Base-by-base conservation (phyloP, 1,140 invertebrate genomes). In the Drosophila busckii region DNA sequence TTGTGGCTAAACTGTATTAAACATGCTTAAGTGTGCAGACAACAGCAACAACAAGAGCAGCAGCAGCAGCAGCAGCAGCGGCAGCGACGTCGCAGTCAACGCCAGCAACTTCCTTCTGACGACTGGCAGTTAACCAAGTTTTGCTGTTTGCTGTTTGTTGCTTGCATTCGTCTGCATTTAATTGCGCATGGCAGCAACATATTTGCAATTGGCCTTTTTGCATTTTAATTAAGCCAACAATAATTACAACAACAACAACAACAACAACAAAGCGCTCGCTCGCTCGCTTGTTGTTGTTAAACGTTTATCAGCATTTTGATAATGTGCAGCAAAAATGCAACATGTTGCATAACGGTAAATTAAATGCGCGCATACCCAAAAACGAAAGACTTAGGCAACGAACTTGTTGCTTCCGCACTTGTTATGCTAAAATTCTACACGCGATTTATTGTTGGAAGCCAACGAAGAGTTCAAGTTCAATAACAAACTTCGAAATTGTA, bases 1-100 rank as follows among this genome's bases (percentile, higher is more conserved):
- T 85, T 84, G 76, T 83, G 83, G 83, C 83, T 85, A 85, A 85
- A 85, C 70, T 85, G 83, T 82, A 80, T 85, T 85, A 85, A 85
- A 85, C 83, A 85, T 83, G 83, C 76, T 78, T 85, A 85, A 85
- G 73, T 85, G 83, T 69, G 82, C 82, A 85, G 67, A 44, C 61
- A 62, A 53, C 31, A 45, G 15, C 46, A 53, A 22, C 49, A 54
- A n/a, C 38, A 54, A 4, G 31, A 55, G 2, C 23, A 37, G 8
- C 31, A 35, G 16, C 32, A 13, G 12, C 35, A 23, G 9, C 46
- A 28, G 25, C 13, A 42, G 12, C 25, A 29, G 29, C 35, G 7
- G 16, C 50, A n/a, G n/a, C n/a, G n/a, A n/a, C n/a, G n/a, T n/a
- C n/a, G n/a, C n/a, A n/a, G n/a, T n/a, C n/a, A n/a, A n/a, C n/a